These are phyloP conservation scores for Fragariocoptes setiger DNA, from an alignment of 1,140 invertebrate species.

Conservation along the genomic window DNA sequence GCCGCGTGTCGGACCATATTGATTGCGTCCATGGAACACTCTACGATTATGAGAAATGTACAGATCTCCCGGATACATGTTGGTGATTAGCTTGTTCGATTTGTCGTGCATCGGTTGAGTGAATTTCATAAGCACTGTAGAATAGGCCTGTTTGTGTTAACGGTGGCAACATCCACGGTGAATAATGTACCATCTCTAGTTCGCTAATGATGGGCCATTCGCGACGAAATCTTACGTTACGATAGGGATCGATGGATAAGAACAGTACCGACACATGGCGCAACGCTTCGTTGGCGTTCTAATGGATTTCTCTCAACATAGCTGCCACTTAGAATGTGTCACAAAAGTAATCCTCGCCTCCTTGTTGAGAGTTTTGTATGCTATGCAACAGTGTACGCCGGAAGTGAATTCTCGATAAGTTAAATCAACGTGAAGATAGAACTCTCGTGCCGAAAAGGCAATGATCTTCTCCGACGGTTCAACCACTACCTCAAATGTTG, in stretches of 20 bases:
- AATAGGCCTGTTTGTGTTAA: not conserved
- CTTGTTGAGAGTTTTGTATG: not conserved
- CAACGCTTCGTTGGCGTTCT: not conserved
- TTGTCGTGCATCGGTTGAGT: not conserved
- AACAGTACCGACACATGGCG: not conserved
- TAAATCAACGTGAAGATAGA: conserved; percentile 1
- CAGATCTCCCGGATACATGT: conserved; percentile 16
- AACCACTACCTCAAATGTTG: not conserved
- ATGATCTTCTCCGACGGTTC: not conserved
- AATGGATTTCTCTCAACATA: not conserved
- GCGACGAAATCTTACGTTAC: not conserved
- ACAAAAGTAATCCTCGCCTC: not conserved
- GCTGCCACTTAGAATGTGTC: conserved; percentile 1
- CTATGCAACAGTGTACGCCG: conserved; percentile 4
- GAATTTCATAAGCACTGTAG: not conserved
- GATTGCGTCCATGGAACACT: conserved; percentile 16
- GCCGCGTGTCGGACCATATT: conserved; percentile 14
- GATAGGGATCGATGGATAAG: not conserved
- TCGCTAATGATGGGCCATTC: not conserved
- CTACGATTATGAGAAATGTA: conserved; percentile 17
- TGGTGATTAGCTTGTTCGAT: conserved; percentile 12
- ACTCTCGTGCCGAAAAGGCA: not conserved
- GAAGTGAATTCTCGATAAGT: conserved; percentile 1
- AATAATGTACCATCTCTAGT: not conserved
- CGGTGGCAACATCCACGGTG: not conserved